Base-by-base conservation (phyloP, 2,797 vertebrate genomes). In the Rhynchonycteris naso region DNA sequence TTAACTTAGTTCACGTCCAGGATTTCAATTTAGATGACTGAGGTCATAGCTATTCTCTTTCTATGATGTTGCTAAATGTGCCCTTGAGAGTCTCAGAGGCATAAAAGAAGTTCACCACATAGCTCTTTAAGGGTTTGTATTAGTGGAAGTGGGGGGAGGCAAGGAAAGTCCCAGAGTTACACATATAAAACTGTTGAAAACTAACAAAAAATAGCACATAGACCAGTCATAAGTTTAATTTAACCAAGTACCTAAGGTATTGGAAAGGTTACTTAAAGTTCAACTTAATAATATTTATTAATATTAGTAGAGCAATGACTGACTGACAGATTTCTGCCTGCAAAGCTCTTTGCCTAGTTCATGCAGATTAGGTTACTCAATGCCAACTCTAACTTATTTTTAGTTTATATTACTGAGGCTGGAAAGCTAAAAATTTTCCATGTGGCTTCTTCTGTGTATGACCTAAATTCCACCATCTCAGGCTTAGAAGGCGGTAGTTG, bases 221-320 rank as follows among this genome's bases (percentile, higher is more conserved):
- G 12, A 56, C 83, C 2, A 91, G 13, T 35, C 54, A 91, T 68
- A 63, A 63, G 66, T 61, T 88, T 69, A 75, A 90, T 68, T 72
- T 72, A 81, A 82, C 2, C 13, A 50, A n/a, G 5, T 30, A 2
- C 63, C 33, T 72, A 65, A n/a, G n/a, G 19, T 59, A 72, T 54
- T 91, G 33, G 47, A 24, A 81, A 0, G 14, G 33, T 14, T 85
- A 68, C 61, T 78, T 72, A 68, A 54, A 59, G 28, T n/a, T 68
- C 38, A 94, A 79, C 10, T 72, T 28, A 80, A 18, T 24, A 54
- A 47, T 66, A 80, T 54, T 74, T 90, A 61, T 76, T 96, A 63
- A 80, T 95, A 65, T 66, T 72, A 56, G 78, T 66, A 33, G 0
- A 54, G 22, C 19, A 58, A 18, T 50, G 2, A 74, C 19, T 72